Evolutionary conservation across 2,797 vertebrate species (phyloP), one percentile per base, ranked within the genome.

Genomic region (Gallinago nigripennis): DNA sequence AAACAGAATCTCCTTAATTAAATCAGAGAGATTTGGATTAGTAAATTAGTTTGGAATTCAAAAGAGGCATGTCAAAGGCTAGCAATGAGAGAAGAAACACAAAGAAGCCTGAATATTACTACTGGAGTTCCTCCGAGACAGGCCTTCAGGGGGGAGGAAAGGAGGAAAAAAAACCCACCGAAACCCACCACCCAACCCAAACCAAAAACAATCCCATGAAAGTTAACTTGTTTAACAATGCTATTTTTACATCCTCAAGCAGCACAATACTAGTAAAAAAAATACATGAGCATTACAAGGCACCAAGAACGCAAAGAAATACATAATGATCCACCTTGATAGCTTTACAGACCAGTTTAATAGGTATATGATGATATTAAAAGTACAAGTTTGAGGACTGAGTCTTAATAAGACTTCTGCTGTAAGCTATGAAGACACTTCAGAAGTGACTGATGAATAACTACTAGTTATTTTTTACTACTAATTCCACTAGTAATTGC

Each of bases 11-110:
- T 63, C 68, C 48, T 70, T 78, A 73, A 89, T 71, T 81, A 78
- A 91, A 91, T 73, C 53, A 78, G 68, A 76, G 45, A 90, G 51
- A 60, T 39, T 77, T 9, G 33, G 45, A 89, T 89, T 80, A 94
- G 64, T 80, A 92, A 82, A 90, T 94, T 82, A 83, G 45, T 75
- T 37, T 82, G 53, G 53, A 85, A 94, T 56, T 87, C 51, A 80
- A 82, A 86, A 66, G 20, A 11, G 3, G 9, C 7, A 5, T 48
- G 31, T 85, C 35, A 79, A 91, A 95, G 16, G 64, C 43, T 85
- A 82, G 64, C 28, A 92, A 39, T 24, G 50, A 86, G 88, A 88
- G 45, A 71, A 81, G 41, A 82, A 91, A 78, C 45, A 86, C 28
- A 75, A 73, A 21, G 19, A 24, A 86, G 45, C 78, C 70, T 75